Conservation (phyloP, 2,888 invertebrate species). For the Syrista parreyssii region DNA sequence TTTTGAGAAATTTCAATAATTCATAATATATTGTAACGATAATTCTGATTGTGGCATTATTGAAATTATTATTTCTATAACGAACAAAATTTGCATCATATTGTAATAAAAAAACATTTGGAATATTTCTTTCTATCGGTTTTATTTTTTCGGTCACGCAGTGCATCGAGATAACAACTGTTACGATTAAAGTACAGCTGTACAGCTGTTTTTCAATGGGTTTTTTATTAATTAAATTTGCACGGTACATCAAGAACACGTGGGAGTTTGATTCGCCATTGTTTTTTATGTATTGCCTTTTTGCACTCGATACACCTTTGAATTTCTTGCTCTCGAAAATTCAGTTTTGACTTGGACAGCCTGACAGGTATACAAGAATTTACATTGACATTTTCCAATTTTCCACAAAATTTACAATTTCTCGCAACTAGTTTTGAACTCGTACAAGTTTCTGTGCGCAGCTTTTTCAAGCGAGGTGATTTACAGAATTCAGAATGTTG, state of each 20-base stretch:
- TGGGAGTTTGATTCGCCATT: background rate
- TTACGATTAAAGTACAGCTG: background rate
- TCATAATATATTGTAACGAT: background rate
- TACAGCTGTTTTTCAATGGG: background rate
- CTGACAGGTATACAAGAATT: background rate
- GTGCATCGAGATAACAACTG: constrained; percentile 23
- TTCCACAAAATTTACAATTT: constrained; percentile 12
- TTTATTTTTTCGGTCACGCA: constrained; percentile 25
- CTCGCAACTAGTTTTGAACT: background rate
- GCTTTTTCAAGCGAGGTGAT: background rate
- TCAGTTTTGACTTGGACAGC: background rate
- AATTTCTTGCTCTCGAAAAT: background rate
- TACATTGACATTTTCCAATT: background rate
- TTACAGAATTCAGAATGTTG: background rate
- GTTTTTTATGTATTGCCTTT: background rate
- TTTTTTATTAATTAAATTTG: background rate
- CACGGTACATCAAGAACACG: background rate
- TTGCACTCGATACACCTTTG: background rate
- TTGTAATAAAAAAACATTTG: constrained; percentile 8
- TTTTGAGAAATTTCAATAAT: background rate
- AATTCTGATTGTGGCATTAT: background rate
- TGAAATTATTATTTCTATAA: background rate
- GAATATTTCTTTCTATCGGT: constrained; percentile 10
- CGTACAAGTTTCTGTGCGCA: background rate
- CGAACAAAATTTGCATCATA: background rate